Evolutionary conservation across 2,888 invertebrate genomes (phyloP).

Genomic region (Monopis laevigella): DNA sequence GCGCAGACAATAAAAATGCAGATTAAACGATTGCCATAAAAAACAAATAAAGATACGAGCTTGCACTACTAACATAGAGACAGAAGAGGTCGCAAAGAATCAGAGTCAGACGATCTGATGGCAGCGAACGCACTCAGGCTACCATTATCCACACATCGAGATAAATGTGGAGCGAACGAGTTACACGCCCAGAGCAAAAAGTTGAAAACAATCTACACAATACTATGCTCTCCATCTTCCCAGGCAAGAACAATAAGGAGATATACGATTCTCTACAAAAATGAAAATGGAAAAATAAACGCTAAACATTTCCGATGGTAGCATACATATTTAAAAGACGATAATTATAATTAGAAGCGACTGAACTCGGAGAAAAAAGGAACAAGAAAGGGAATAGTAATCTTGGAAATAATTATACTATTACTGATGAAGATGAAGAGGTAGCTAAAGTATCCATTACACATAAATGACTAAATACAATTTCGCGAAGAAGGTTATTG

Average conservation of each 20-base stretch:
- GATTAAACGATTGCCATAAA: constrained; percentile 1
- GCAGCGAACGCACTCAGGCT: constrained; percentile 16
- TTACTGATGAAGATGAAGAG: background rate
- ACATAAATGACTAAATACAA: constrained; percentile 11
- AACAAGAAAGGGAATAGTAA: background rate
- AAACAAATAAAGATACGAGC: constrained; percentile 3
- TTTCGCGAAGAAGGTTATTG: constrained; percentile 5
- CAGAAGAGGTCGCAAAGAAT: constrained; percentile 12
- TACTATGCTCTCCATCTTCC: constrained; percentile 26
- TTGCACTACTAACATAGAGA: constrained; percentile 13
- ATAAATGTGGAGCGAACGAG: constrained; percentile 35
- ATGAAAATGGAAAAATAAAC: constrained; percentile 13
- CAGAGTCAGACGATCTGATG: constrained; percentile 17
- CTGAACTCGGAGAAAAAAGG: background rate
- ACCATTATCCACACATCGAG: constrained; percentile 24
- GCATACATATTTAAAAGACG: background rate
- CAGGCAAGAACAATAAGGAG: constrained; percentile 7
- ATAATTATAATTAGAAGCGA: background rate
- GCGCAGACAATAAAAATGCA: no score
- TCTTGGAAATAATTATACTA: background rate
- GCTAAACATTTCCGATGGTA: constrained; percentile 6
- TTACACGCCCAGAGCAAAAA: constrained; percentile 33
- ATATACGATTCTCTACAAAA: constrained; percentile 11
- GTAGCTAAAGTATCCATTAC: constrained; percentile 7
- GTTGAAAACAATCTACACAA: constrained; percentile 28